Evolutionary conservation across 2,113 vertebrate genomes (phyloP).

Genomic region (Anser brachyrhynchus): DNA sequence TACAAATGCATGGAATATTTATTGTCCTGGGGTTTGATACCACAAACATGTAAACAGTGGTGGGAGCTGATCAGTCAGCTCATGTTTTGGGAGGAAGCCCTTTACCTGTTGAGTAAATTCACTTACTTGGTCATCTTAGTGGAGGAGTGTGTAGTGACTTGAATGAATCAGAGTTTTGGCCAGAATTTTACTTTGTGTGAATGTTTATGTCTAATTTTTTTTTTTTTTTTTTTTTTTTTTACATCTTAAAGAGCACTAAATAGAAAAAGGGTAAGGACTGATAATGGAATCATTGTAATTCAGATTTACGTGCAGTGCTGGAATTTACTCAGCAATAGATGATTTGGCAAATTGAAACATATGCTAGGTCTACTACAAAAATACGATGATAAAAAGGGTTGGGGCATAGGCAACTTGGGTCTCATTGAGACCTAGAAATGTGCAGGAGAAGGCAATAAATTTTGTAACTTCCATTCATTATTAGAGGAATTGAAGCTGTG

Average conservation of each 20-base stretch:
- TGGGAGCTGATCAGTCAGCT: not conserved
- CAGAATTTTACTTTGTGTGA: not conserved
- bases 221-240: not conserved
- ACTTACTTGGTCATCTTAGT: not conserved
- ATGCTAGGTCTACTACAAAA: not conserved
- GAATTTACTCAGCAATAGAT: conserved; percentile 7
- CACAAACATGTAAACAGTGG: not conserved
- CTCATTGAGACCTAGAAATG: not conserved
- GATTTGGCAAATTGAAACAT: not conserved
- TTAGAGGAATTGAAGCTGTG: not conserved
- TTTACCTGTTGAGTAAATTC: not conserved
- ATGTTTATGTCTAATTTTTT: not conserved
- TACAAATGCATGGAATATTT: not conserved
- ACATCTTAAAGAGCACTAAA: not conserved
- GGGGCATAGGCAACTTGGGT: not conserved
- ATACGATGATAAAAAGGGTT: not conserved
- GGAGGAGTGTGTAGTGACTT: not conserved
- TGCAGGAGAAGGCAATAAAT: not conserved
- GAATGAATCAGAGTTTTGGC: not conserved
- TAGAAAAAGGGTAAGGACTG: not conserved
- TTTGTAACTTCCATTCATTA: not conserved
- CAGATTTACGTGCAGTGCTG: not conserved
- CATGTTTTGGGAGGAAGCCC: not conserved
- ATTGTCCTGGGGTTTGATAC: not conserved
- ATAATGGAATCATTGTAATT: not conserved